Evolutionary conservation across 2,888 invertebrate genomes (phyloP).

Genomic region (Rhagonycha fulva): DNA sequence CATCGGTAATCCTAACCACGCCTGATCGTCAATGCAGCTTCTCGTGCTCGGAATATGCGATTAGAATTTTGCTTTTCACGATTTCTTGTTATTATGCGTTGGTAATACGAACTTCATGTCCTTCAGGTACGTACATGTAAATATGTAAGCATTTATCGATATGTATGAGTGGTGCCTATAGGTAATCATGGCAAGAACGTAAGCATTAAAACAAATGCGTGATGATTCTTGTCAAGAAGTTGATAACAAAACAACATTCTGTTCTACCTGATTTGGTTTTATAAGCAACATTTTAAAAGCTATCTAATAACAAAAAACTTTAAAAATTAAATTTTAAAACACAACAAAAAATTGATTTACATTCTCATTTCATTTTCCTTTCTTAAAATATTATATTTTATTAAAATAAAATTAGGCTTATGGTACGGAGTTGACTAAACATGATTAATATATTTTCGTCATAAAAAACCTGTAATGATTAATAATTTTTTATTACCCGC

Average conservation of each 20-base stretch:
- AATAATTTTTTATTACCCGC: background rate
- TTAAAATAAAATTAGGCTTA: background rate
- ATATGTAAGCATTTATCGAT: conserved; percentile 12
- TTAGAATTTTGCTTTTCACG: conserved; percentile 7
- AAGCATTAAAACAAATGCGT: background rate
- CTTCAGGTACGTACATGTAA: conserved; percentile 17
- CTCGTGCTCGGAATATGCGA: conserved; percentile 25
- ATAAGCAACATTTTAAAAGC: background rate
- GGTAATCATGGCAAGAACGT: background rate
- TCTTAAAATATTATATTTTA: too few relatives aligned
- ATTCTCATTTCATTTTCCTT: background rate
- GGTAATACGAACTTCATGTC: conserved; percentile 13
- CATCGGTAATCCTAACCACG: conserved; percentile 30
- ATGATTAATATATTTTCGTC: background rate
- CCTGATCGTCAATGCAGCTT: conserved; percentile 27
- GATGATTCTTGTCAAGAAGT: background rate
- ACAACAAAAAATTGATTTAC: background rate
- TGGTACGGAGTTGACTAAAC: background rate
- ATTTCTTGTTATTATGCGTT: conserved; percentile 14
- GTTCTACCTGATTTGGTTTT: background rate
- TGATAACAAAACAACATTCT: background rate
- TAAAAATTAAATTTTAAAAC: background rate
- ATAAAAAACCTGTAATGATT: background rate
- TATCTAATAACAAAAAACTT: background rate
- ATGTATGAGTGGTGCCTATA: background rate